These are phyloP conservation scores for Desmodus rotundus DNA, from an alignment of 2,113 vertebrate species.

Conservation along the genomic window DNA sequence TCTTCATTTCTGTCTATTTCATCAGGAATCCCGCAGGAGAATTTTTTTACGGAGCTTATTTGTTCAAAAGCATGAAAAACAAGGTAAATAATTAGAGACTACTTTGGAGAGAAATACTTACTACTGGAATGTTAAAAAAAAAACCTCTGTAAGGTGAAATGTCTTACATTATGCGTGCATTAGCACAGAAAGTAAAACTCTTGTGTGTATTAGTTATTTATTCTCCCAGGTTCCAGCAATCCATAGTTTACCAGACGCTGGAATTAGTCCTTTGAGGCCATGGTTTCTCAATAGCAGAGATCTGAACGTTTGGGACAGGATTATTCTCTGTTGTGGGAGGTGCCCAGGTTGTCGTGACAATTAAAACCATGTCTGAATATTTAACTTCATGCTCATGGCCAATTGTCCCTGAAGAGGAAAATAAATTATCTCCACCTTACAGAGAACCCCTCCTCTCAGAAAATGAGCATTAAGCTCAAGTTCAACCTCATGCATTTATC, in stretches of 20 bases:
- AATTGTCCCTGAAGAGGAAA: not conserved
- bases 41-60: not conserved
- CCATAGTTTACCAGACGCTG: not conserved
- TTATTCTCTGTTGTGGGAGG: not conserved
- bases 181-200: not conserved
- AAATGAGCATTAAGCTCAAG: not conserved
- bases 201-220: not conserved
- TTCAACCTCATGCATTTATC: not conserved
- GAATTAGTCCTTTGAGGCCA: not conserved
- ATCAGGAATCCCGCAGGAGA: not conserved
- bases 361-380: not conserved
- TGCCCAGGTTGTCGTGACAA: not conserved
- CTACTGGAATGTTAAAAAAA: not conserved
- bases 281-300: not conserved
- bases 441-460: not conserved
- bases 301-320: not conserved
- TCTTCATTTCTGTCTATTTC: conserved; percentile 20
- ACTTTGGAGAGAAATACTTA: not conserved
- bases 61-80: conserved; percentile 6
- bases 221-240: not conserved
- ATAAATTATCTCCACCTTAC: not conserved
- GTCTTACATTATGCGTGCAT: not conserved
- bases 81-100: conserved; percentile 17
- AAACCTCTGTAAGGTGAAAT: not conserved
- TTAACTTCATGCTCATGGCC: not conserved